phyloP scores from a whole-genome alignment of 2,797 vertebrate species.

The Acestrorhynchus altus region DNA sequence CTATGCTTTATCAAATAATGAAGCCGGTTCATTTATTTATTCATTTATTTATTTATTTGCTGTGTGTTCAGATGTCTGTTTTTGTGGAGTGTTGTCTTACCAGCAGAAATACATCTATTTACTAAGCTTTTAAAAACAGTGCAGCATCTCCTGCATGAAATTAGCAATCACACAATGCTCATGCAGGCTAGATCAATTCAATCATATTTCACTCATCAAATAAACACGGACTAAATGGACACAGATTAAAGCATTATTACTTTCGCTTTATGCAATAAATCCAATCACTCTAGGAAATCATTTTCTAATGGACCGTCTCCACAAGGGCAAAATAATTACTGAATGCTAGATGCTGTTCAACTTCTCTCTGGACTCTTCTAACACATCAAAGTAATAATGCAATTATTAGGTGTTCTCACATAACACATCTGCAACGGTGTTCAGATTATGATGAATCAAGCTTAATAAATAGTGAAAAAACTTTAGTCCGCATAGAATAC shows the following conservation, averaged over 20 bases:
- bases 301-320: background rate
- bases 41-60: too few relatives aligned
- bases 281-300: slow-evolving; percentile 12
- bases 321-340: slow-evolving; percentile 19
- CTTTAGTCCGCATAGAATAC: background rate
- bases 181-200: slow-evolving; percentile 29
- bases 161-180: slow-evolving; percentile 44
- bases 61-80: background rate
- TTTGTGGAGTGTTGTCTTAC: background rate
- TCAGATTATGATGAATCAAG: background rate
- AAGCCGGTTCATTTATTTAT: background rate
- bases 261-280: slow-evolving; percentile 12
- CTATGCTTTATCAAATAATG: slow-evolving; percentile 33
- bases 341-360: background rate
- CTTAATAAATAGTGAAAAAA: background rate
- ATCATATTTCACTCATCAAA: slow-evolving; percentile 39
- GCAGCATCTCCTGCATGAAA: background rate
- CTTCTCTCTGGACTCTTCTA: background rate
- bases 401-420: background rate
- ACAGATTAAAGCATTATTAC: slow-evolving; percentile 55
- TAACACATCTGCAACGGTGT: background rate
- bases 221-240: slow-evolving; percentile 55
- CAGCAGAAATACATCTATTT: background rate
- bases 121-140: slow-evolving; percentile 13
- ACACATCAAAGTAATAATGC: background rate